Conservation (phyloP, 2,113 vertebrate species). For the Promerops cafer region DNA sequence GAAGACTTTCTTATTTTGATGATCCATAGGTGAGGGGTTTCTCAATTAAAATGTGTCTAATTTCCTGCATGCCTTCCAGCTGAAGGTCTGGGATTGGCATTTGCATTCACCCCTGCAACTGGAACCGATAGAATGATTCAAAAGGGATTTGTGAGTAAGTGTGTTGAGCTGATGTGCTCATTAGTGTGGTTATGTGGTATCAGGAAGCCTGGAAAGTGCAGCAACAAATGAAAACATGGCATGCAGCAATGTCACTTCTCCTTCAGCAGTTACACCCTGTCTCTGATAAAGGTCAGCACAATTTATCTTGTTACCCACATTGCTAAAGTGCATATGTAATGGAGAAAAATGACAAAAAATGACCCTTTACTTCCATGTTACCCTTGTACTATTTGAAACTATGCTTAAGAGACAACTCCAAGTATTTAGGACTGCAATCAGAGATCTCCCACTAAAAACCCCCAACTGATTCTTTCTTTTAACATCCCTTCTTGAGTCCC, state of each 20-base stretch:
- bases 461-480: background rate
- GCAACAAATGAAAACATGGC: background rate
- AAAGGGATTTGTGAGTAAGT: background rate
- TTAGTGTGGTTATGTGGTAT: constrained; percentile 33
- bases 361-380: background rate
- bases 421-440: background rate
- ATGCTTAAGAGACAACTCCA: background rate
- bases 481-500: fast-evolving
- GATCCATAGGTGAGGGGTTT: background rate
- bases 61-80: background rate
- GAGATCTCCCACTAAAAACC: fast-evolving
- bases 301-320: constrained; percentile 4
- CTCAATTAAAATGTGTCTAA: background rate
- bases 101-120: background rate
- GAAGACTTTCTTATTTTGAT: background rate
- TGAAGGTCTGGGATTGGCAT: background rate
- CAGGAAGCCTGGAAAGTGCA: constrained; percentile 8
- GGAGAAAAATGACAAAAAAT: background rate
- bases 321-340: background rate
- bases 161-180: background rate
- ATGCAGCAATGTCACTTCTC: background rate
- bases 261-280: background rate
- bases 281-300: constrained; percentile 52
- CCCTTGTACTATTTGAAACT: background rate
- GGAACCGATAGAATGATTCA: background rate